A percentile compares a stretch with the other conserved stretches of the same genome.
These are phyloP conservation scores for Bellardia pandia DNA, from an alignment of 2,888 invertebrate species.

Conservation along the genomic window DNA sequence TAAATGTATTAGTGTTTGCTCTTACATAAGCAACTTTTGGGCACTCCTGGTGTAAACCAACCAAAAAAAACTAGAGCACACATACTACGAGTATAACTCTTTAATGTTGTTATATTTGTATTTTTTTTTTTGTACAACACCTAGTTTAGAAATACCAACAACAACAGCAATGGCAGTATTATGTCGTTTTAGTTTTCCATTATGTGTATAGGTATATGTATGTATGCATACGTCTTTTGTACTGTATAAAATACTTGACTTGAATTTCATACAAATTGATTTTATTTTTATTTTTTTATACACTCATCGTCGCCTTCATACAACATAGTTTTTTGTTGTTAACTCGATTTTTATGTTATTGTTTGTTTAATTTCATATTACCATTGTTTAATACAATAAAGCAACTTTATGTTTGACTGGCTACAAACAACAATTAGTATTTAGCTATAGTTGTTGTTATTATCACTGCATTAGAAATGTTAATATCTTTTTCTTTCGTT, in stretches of 20 bases:
- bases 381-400: constrained; percentile 34
- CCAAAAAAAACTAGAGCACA: constrained; percentile 65
- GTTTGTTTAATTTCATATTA: constrained; percentile 1
- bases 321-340: not conserved
- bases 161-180: constrained; percentile 31
- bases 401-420: constrained; percentile 25
- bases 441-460: not conserved
- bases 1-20: too few species aligned
- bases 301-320: constrained; percentile 5
- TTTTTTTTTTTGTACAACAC: constrained; percentile 57
- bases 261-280: constrained; percentile 63
- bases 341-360: not conserved
- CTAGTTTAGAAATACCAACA: constrained; percentile 52
- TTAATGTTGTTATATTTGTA: constrained; percentile 13
- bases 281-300: constrained; percentile 36
- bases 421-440: not conserved
- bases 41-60: constrained; percentile 58
- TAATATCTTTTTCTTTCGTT: constrained; percentile 17
- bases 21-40: too few species aligned
- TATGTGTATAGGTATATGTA: not conserved
- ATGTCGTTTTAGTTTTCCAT: constrained; percentile 38
- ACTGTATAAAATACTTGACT: constrained; percentile 59
- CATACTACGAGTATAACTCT: constrained; percentile 23
- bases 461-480: constrained; percentile 16
- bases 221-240: constrained; percentile 29